phyloP scores from a whole-genome alignment of 2,113 vertebrate species.

The Labeo catla region DNA sequence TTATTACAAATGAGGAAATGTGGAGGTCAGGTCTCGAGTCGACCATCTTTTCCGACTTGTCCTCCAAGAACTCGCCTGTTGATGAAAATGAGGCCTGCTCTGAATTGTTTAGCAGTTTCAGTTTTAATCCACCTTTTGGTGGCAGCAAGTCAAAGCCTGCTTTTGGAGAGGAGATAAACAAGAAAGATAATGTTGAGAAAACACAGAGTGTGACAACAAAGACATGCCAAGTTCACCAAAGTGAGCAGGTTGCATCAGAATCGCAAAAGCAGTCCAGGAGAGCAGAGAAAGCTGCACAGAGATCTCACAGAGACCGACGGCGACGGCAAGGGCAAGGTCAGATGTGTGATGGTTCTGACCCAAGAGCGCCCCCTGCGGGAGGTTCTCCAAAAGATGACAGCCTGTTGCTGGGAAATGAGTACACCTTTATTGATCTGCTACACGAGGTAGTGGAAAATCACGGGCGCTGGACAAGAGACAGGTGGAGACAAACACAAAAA shows the following conservation, averaged over 20 bases:
- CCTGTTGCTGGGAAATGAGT: constrained; percentile 65
- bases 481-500: constrained; percentile 74
- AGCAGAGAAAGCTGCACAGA: background rate
- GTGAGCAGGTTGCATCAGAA: background rate
- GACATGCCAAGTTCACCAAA: background rate
- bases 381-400: constrained; percentile 67
- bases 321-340: background rate
- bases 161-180: background rate
- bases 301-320: background rate
- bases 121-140: constrained; percentile 4
- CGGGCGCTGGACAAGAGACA: constrained; percentile 79
- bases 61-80: background rate
- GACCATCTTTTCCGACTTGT: background rate
- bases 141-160: background rate
- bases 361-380: constrained; percentile 53
- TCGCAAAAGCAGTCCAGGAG: background rate
- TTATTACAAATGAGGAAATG: background rate
- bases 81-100: background rate
- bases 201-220: background rate
- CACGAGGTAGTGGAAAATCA: constrained; percentile 81
- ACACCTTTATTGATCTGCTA: constrained; percentile 74
- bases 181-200: background rate
- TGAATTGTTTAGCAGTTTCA: constrained; percentile 3
- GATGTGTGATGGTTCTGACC: background rate
- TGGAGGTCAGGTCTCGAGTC: constrained; percentile 11